These are phyloP conservation scores for Vipera latastei DNA, from an alignment of 2,797 vertebrate genomes.

Conservation along the genomic window DNA sequence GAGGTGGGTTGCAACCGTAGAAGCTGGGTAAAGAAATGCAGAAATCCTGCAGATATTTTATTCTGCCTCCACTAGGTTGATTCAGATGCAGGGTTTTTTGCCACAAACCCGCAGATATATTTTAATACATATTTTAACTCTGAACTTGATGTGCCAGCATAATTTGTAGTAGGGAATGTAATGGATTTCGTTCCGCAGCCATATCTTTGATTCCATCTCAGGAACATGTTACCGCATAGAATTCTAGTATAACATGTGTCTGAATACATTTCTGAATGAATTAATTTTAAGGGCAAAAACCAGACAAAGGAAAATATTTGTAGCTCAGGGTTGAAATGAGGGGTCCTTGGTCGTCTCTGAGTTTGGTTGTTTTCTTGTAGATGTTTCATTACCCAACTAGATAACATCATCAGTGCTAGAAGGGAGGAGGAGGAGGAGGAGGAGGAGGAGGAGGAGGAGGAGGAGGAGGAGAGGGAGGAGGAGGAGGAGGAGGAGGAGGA, in stretches of 20 bases:
- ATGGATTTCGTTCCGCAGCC: slow-evolving; percentile 11
- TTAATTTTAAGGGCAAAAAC: slow-evolving; percentile 24
- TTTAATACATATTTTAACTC: not conserved
- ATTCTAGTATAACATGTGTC: not conserved
- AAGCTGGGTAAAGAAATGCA: slow-evolving; percentile 28
- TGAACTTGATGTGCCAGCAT: not conserved
- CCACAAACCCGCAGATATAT: not conserved
- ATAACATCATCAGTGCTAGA: not conserved
- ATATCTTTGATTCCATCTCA: slow-evolving; percentile 13
- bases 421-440: too few species aligned
- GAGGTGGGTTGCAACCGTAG: slow-evolving; percentile 28
- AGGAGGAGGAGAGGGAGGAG: too few species aligned
- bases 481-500: too few species aligned
- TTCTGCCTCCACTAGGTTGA: not conserved
- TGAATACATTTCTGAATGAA: slow-evolving; percentile 15
- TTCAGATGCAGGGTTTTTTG: not conserved
- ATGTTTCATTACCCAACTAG: not conserved
- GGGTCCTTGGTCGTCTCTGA: not conserved
- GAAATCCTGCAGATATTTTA: slow-evolving; percentile 28
- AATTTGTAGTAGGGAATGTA: slow-evolving; percentile 5
- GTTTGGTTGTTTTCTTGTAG: not conserved
- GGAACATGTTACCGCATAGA: slow-evolving; percentile 19
- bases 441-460: too few species aligned
- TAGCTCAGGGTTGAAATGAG: not conserved
- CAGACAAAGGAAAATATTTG: not conserved